These are phyloP conservation scores for Malurus melanocephalus DNA, from an alignment of 2,113 vertebrate species.

Conservation along the genomic window DNA sequence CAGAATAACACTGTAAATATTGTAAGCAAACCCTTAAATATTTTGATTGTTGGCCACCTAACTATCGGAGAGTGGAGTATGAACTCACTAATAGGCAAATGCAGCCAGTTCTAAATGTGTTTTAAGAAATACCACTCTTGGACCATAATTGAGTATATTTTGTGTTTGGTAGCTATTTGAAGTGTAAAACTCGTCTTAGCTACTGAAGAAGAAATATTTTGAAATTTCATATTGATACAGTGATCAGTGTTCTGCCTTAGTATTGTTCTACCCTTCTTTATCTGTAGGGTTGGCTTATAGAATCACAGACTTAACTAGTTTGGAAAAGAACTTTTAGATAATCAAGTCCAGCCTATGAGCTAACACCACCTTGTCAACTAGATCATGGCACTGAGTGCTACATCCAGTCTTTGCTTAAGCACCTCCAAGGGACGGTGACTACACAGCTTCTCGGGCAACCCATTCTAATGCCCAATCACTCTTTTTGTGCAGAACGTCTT, in stretches of 20 bases:
- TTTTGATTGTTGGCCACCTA: neutral
- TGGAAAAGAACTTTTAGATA: neutral
- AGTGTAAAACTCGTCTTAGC: neutral
- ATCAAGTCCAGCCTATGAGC: neutral
- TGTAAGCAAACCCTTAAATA: neutral
- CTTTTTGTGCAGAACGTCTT: neutral
- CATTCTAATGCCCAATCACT: neutral
- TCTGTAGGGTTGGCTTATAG: neutral
- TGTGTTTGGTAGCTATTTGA: neutral
- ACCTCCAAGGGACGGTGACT: neutral
- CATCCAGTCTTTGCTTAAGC: neutral
- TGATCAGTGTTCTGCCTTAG: neutral
- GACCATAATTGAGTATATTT: neutral
- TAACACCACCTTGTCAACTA: neutral
- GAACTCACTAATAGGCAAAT: neutral
- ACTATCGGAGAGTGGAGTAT: neutral
- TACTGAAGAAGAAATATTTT: neutral
- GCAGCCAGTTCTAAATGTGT: neutral
- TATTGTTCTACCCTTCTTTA: neutral
- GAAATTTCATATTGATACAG: neutral
- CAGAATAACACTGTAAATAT: neutral
- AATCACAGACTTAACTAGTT: neutral
- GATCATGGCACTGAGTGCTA: neutral
- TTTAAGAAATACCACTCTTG: neutral
- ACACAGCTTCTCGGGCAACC: neutral